Conservation (phyloP, 2,113 vertebrate genomes). For the Dendropsophus ebraccatus region DNA sequence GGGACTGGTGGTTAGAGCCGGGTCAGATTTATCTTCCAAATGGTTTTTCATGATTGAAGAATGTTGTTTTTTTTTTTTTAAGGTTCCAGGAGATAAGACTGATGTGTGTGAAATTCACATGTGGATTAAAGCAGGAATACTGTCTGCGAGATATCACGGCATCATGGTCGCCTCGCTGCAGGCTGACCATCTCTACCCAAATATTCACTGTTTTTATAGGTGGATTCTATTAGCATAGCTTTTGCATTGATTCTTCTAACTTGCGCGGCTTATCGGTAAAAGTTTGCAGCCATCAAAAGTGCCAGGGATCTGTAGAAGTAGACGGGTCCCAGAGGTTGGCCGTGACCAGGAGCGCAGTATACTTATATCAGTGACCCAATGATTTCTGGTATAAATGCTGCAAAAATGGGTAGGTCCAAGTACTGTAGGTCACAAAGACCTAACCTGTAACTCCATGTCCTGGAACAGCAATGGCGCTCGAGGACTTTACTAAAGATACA, state of each 20-base stretch:
- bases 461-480: too few species aligned
- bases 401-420: not conserved
- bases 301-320: not conserved
- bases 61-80: not conserved
- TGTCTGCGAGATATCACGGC: not conserved
- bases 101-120: conserved; percentile 9
- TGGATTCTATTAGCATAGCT: not conserved
- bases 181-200: too few species aligned
- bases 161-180: not conserved
- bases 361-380: not conserved
- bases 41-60: conserved; percentile 25
- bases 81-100: conserved; percentile 15
- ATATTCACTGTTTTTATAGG: not conserved
- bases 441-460: too few species aligned
- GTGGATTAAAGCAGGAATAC: not conserved
- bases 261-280: not conserved
- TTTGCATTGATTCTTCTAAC: not conserved
- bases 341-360: too few species aligned
- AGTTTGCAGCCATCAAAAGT: not conserved
- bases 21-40: conserved; percentile 43
- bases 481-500: too few species aligned
- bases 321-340: too few species aligned
- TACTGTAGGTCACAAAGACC: too few species aligned
- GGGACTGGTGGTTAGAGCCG: conserved; percentile 5
- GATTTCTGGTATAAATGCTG: not conserved